Evolutionary conservation across 2,888 invertebrate species (phyloP), one percentile per base, ranked within the genome.

Genomic region (Anoplius nigerrimus): DNA sequence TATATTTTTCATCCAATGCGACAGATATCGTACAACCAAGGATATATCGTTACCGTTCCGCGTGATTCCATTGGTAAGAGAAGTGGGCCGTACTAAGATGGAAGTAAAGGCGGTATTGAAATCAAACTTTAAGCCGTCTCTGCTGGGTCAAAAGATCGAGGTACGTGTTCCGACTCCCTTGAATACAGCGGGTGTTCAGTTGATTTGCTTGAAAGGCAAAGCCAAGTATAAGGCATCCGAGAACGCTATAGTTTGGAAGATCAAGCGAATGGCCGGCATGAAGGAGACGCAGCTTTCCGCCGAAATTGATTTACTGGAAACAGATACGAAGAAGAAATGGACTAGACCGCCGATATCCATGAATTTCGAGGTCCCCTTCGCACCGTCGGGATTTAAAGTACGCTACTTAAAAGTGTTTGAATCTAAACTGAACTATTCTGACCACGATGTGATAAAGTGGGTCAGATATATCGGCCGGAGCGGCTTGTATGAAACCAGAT

Each of bases 381-480:
- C 99, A 11, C 99, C 99, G 4, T 99, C 99, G 60, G 99, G 99
- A 0, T 98, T 99, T 89, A 99, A 99, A 92, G 99, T 99, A 68
- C 95, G 99, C 48, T 99, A 99, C 89, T 91, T 99, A 86, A 99
- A 99, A 90, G 99, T 99, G 74, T 99, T 99, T 86, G 99, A 99
- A 90, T 97, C 99, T 0, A 99, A 99, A 89, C 92, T 99, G 82
- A 99, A 99, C 91, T 99, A 99, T 90, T 99, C 98, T 0, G 99
- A 99, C 90, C 99, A 99, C 86, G 99, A 99, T 89, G 99, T 99
- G 78, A 99, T 99, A 88, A 99, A 99, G 94, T 99, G 99, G 99
- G 99, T 99, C 76, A 93, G 99, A 34, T 99, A 99, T 90, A 99
- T 99, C 86, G 99, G 99, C 54, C 94, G 98, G 86, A 99, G 98